Base-by-base conservation (phyloP, 2,888 invertebrate genomes). In the Linyphia triangularis region DNA sequence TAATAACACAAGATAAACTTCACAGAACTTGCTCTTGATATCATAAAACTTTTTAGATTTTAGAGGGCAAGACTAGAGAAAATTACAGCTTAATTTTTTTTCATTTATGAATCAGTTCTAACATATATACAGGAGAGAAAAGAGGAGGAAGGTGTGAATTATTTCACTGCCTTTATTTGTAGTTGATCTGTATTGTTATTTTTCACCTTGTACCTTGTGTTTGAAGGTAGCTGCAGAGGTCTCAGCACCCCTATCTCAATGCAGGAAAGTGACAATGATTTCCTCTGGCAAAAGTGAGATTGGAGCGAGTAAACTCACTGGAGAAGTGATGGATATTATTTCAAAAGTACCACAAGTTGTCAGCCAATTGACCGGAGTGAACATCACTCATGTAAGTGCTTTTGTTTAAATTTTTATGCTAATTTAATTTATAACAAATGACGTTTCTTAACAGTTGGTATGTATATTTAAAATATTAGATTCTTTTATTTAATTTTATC, bases 201-300 rank as follows among this genome's bases (percentile, higher is more conserved):
- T 40, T 3, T 40, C 40, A 13, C 40, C 40, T 40, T 13, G 16
- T 40, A 40, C n/a, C 26, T 40, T 67, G 37, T 63, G 28, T 88
- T 72, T 81, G 7, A 91, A 98, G 98, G 95, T 99, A 92, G 98
- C 98, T 28, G 98, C 98, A 33, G 99, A 99, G 93, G 97, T 99
- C 65, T 97, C 99, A 51, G 98, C 98, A 30, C 99, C 99, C 6
- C 93, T 99, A 91, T 96, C 98, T 0, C 97, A 98, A 93, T 96
- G 97, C 7, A 97, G 97, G 93, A 98, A 98, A 93, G 96, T 99
- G 90, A 98, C 97, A 6, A 98, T 99, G 98, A 96, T 99, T 22
- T 97, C 98, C 0, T 96, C 96, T 91, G 99, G 99, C 37, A 92
- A 93, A 89, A 93, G 98, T 43, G 97, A 98, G 72, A 94, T 99